Conservation (phyloP, 2,113 vertebrate genomes). For the Gambusia affinis region DNA sequence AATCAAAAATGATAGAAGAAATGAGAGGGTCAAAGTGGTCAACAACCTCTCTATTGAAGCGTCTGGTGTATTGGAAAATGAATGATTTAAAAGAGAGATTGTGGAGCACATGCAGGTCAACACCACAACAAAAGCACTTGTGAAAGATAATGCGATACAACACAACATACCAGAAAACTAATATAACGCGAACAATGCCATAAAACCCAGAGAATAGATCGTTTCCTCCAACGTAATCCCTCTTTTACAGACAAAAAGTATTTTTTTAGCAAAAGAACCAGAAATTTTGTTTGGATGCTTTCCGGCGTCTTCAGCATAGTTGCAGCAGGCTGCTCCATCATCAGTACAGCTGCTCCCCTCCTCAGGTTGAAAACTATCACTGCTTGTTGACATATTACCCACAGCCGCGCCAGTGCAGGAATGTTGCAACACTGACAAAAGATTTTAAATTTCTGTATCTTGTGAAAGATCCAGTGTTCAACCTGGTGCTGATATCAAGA, state of each 20-base stretch:
- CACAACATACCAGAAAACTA: constrained; percentile 10
- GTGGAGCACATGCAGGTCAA: constrained; percentile 32
- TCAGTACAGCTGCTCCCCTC: neutral
- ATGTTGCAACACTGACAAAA: neutral
- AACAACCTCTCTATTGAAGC: constrained; percentile 11
- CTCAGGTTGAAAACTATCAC: neutral
- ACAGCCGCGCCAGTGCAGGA: neutral
- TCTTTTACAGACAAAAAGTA: constrained; percentile 6
- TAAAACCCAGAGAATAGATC: neutral
- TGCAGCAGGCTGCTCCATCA: constrained; percentile 3
- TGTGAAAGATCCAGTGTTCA: neutral
- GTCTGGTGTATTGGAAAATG: constrained; percentile 12
- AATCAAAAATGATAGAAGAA: constrained; percentile 38
- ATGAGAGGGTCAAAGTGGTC: constrained; percentile 47
- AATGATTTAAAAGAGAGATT: constrained; percentile 25
- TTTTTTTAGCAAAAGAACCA: constrained; percentile 7
- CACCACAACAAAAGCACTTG: constrained; percentile 14
- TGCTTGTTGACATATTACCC: neutral
- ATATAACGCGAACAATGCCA: neutral
- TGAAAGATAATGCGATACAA: constrained; percentile 5
- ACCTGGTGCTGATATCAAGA: neutral
- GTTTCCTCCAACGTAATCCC: neutral
- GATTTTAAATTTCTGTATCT: neutral
- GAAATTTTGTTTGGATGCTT: constrained; percentile 15
- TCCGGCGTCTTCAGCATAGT: neutral